Percentiles rank a stretch among this genome's conserved stretches.
Conservation (phyloP, 92 coral and sea anemone species). For the Umimayanthus chanpuru region DNA sequence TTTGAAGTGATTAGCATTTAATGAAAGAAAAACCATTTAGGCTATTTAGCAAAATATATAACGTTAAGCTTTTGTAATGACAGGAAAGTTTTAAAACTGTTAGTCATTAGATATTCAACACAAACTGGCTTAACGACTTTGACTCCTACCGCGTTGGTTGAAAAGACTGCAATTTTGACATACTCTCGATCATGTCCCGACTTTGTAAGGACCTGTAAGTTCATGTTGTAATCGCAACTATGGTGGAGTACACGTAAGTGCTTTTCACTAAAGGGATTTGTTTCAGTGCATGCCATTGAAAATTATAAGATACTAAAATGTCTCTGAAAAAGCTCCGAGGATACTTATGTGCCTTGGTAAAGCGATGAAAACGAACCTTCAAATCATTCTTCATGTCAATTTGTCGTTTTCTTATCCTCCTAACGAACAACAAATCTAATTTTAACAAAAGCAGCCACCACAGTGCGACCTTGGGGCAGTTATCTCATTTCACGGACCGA, state of each 20-base stretch:
- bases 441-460: constrained; percentile 24
- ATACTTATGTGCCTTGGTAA: not conserved
- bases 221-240: not conserved
- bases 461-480: constrained; percentile 33
- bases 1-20: constrained; percentile 21
- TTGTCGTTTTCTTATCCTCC: not conserved
- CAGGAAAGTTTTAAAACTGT: not conserved
- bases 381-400: not conserved
- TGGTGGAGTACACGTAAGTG: not conserved
- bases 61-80: not conserved
- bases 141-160: constrained; percentile 36
- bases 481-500: constrained; percentile 2
- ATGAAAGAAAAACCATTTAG: constrained; percentile 6
- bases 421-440: constrained; percentile 25
- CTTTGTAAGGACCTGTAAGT: no score
- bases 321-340: not conserved
- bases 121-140: not conserved
- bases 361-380: not conserved
- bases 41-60: constrained; percentile 23
- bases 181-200: not conserved
- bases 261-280: not conserved
- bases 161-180: no score
- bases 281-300: not conserved
- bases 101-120: not conserved
- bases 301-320: not conserved